phyloP scores from a whole-genome alignment of 2,113 vertebrate species.

The Zootoca vivipara region DNA sequence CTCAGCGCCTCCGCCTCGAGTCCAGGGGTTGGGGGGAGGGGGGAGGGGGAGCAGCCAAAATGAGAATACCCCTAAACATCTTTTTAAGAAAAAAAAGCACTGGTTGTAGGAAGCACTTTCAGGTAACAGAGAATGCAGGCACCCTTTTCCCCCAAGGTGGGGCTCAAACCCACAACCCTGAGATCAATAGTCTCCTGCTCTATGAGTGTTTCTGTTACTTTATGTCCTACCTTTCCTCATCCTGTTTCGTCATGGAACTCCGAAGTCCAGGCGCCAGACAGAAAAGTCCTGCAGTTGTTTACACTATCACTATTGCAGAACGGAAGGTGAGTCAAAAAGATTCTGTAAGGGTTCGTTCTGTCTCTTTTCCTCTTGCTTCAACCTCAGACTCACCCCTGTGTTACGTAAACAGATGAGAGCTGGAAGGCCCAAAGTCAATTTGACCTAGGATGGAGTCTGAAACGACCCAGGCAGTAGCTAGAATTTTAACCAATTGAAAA shows the following conservation, averaged over 20 bases:
- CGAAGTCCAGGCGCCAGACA: neutral
- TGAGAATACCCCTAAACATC: too few species aligned
- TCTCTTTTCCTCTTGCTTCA: neutral
- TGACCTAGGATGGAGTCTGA: slow-evolving; percentile 6
- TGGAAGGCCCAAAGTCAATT: neutral
- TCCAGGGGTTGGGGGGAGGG: too few species aligned
- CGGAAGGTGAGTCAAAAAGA: neutral
- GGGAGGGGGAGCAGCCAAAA: too few species aligned
- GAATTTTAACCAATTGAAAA: neutral
- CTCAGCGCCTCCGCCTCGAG: too few species aligned
- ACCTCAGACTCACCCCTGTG: neutral
- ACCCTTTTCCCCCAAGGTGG: too few species aligned
- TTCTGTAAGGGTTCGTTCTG: neutral
- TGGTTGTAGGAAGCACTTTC: too few species aligned
- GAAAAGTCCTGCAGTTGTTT: neutral
- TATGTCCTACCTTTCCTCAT: too few species aligned
- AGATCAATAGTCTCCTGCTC: too few species aligned
- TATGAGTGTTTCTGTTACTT: too few species aligned
- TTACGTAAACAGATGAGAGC: neutral
- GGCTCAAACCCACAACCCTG: too few species aligned
- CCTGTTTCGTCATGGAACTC: neutral
- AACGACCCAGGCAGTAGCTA: neutral
- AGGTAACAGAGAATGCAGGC: too few species aligned
- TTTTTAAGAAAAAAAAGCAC: too few species aligned
- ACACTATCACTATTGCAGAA: neutral